Evolutionary conservation across 2,888 invertebrate genomes (phyloP).

Genomic region (Strigamia transsilvanica): DNA sequence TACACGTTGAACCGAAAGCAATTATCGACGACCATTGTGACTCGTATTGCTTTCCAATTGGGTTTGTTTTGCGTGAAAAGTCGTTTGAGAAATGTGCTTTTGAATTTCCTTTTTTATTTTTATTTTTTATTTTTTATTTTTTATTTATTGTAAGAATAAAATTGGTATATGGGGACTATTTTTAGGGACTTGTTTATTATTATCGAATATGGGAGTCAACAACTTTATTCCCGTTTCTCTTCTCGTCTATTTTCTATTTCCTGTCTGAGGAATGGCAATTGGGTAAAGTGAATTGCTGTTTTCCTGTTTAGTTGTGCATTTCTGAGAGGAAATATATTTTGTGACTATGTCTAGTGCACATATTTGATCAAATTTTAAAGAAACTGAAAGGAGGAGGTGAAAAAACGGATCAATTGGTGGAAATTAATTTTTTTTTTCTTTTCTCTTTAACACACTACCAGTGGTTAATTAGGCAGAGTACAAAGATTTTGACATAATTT

Average conservation of each 20-base stretch:
- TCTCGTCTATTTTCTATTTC: conserved; percentile 39
- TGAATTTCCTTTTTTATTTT: background rate
- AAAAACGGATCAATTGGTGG: background rate
- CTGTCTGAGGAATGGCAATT: conserved; percentile 43
- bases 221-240: background rate
- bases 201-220: conserved; percentile 21
- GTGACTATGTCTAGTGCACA: background rate
- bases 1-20: conserved; percentile 4
- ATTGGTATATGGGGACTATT: background rate
- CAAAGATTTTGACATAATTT: conserved; percentile 27
- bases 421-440: background rate
- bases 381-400: background rate
- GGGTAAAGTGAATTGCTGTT: conserved; percentile 42
- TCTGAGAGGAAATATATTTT: background rate
- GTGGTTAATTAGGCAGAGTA: conserved; percentile 33
- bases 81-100: background rate
- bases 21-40: background rate
- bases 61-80: conserved; percentile 23
- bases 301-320: conserved; percentile 37
- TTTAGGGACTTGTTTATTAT: conserved; percentile 2
- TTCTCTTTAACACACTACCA: background rate
- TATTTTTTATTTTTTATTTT: background rate
- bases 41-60: conserved; percentile 20
- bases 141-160: too few species aligned
- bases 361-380: background rate